These are phyloP conservation scores for Diploscapter pachys DNA, from an alignment of 1,140 invertebrate species.

Conservation along the genomic window DNA sequence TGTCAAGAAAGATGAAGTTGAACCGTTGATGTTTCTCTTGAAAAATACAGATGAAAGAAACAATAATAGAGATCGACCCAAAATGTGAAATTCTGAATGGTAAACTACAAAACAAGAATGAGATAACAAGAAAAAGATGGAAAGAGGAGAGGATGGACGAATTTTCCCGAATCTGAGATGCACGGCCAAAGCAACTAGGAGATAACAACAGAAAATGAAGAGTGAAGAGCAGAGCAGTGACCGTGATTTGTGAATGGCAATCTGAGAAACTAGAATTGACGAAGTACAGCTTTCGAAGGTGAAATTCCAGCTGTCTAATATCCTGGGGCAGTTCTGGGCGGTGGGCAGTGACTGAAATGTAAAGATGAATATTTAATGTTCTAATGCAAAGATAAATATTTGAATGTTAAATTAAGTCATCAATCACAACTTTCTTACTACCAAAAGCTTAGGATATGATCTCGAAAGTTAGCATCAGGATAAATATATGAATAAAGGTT, in stretches of 20 bases:
- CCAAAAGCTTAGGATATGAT: background rate
- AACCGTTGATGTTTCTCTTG: no score
- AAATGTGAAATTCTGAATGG: no score
- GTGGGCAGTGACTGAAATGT: conserved; percentile 33
- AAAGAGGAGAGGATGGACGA: conserved; percentile 6
- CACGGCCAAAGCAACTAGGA: background rate
- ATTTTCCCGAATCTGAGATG: background rate
- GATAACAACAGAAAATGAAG: background rate
- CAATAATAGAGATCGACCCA: no score
- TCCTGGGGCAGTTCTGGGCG: conserved; percentile 33
- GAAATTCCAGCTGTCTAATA: conserved; percentile 21
- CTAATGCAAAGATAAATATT: no score
- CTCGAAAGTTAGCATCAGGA: no score
- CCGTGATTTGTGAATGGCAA: background rate
- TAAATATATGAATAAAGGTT: no score
- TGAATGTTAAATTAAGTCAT: background rate
- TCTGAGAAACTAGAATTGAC: background rate
- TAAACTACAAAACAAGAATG: no score
- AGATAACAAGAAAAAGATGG: background rate
- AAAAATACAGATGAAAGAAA: no score
- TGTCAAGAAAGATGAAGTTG: no score
- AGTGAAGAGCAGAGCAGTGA: background rate
- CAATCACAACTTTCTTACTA: conserved; percentile 2
- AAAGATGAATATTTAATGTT: no score
- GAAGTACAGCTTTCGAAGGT: background rate